Percentiles rank a stretch among this genome's conserved stretches.
Conservation (phyloP, 1,140 invertebrate genomes). For the Drosophila rhopaloa region DNA sequence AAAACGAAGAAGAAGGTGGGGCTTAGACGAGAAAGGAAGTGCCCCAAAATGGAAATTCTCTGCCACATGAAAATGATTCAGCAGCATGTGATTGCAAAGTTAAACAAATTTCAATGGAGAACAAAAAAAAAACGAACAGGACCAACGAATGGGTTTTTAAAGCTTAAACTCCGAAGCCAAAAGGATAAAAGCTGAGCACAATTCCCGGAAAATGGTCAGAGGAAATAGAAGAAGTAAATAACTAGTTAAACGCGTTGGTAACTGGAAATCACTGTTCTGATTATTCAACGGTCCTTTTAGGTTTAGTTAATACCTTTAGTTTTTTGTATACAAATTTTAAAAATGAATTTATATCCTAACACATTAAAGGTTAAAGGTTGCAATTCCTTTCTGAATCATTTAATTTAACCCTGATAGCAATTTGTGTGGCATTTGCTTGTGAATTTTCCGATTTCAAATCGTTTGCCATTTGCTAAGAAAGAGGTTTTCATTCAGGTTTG, state of each 20-base stretch:
- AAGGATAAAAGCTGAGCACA: not conserved
- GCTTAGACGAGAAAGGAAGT: too few relatives aligned
- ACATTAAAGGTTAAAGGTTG: too few relatives aligned
- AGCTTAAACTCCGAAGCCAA: not conserved
- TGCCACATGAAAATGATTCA: slow-evolving; percentile 6
- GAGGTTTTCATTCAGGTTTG: not conserved
- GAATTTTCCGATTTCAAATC: not conserved
- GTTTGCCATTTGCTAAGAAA: slow-evolving; percentile 2
- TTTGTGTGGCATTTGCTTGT: not conserved
- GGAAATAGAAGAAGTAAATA: not conserved
- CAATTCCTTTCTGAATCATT: not conserved
- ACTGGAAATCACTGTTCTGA: too few relatives aligned
- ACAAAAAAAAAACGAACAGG: not conserved
- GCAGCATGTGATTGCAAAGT: not conserved
- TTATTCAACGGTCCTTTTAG: not conserved
- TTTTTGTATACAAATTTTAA: too few relatives aligned
- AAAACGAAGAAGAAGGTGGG: not conserved
- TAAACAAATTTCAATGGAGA: slow-evolving; percentile 18
- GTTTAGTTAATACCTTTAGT: too few relatives aligned
- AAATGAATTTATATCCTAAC: too few relatives aligned
- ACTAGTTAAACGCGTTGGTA: too few relatives aligned
- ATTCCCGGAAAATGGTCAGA: not conserved
- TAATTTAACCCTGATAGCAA: not conserved
- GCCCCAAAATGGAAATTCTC: slow-evolving; percentile 9
- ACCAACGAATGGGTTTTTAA: not conserved